A percentile compares a stretch with the other conserved stretches of the same genome.
Conservation (phyloP, 2,797 vertebrate genomes). For the Potorous gilbertii region DNA sequence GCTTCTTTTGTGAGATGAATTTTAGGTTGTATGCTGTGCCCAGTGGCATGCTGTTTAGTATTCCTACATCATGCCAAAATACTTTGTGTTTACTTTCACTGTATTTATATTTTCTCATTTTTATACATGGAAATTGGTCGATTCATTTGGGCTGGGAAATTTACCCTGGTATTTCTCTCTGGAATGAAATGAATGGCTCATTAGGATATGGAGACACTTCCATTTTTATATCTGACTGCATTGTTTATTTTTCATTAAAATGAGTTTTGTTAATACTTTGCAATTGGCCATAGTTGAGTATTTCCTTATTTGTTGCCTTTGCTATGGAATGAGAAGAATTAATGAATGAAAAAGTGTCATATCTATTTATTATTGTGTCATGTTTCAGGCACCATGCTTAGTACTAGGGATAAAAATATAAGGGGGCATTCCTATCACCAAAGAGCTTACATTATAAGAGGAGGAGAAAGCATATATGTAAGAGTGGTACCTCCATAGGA, state of each 20-base stretch:
- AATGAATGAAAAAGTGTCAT: not conserved
- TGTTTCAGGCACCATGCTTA: not conserved
- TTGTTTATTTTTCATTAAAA: slow-evolving; percentile 1
- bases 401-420: not conserved
- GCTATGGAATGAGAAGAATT: not conserved
- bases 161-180: not conserved
- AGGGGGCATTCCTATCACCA: not conserved
- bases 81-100: not conserved
- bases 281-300: not conserved
- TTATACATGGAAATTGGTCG: not conserved
- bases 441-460: not conserved
- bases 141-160: not conserved
- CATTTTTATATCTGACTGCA: not conserved
- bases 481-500: not conserved
- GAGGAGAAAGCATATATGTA: not conserved
- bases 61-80: not conserved
- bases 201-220: not conserved
- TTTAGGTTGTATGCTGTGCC: not conserved
- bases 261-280: not conserved
- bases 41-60: not conserved
- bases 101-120: not conserved
- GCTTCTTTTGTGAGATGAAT: not conserved
- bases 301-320: not conserved
- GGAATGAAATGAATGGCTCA: not conserved
- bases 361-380: not conserved